Conservation (phyloP, 1,140 invertebrate genomes). For the Drosophila sproati region DNA sequence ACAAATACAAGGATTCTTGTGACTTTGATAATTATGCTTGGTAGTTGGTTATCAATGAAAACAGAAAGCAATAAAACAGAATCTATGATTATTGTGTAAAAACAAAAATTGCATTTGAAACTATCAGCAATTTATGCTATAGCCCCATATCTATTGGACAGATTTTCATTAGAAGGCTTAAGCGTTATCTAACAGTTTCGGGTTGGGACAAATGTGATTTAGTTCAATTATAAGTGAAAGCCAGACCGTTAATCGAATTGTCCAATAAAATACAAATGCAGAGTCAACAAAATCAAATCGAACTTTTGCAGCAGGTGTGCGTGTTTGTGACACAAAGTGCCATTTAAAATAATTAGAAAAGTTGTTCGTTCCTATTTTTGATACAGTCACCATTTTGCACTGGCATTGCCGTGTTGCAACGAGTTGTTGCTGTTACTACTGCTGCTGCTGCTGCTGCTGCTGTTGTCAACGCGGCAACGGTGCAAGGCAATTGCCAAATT, state of each 20-base stretch:
- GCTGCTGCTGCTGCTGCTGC: not conserved
- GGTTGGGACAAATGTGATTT: conserved; percentile 29
- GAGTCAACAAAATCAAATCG: conserved; percentile 37
- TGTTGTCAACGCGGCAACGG: conserved; percentile 32
- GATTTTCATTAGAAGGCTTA: conserved; percentile 23
- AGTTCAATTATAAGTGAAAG: conserved; percentile 17
- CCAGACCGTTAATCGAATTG: conserved; percentile 69
- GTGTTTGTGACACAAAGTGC: conserved; percentile 71
- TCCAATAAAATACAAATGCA: conserved; percentile 23
- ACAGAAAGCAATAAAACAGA: too few relatives aligned
- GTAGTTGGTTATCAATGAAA: too few relatives aligned
- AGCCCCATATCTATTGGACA: not conserved
- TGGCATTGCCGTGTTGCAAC: conserved; percentile 42
- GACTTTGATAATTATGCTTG: not conserved
- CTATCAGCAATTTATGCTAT: conserved; percentile 3
- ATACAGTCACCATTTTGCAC: conserved; percentile 52
- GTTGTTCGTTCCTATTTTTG: conserved; percentile 64
- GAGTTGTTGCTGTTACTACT: too few relatives aligned
- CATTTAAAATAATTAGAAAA: conserved; percentile 83
- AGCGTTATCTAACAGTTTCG: conserved; percentile 23
- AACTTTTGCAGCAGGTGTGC: conserved; percentile 55
- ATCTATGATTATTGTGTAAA: too few relatives aligned
- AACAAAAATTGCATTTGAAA: too few relatives aligned
- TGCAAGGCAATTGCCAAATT: conserved; percentile 22
- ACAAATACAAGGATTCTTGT: not conserved